phyloP scores from a whole-genome alignment of 1,140 invertebrate species.

The Magallana angulata region DNA sequence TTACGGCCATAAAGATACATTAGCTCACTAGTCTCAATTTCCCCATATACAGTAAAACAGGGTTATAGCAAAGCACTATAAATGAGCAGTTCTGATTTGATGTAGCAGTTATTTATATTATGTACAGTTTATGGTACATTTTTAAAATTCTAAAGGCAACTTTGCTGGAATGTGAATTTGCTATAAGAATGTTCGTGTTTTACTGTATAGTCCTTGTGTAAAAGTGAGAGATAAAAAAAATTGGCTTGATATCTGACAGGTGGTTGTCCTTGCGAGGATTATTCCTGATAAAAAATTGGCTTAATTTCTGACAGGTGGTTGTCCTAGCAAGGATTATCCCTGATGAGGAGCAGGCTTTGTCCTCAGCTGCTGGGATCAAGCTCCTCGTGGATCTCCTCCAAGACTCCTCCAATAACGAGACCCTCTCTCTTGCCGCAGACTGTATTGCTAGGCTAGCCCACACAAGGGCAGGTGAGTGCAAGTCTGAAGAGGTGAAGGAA shows the following conservation, averaged over 20 bases:
- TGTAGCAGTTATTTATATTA: too few species aligned
- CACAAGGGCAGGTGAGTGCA: slow-evolving; percentile 74
- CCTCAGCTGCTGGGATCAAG: slow-evolving; percentile 77
- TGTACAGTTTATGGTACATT: too few species aligned
- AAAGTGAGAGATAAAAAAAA: too few species aligned
- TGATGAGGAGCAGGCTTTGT: slow-evolving; percentile 77
- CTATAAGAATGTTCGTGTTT: too few species aligned
- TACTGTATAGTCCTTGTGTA: too few species aligned
- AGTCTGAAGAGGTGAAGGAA: neutral
- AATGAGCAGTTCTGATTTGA: too few species aligned
- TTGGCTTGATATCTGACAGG: slow-evolving; percentile 61
- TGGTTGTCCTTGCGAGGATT: slow-evolving; percentile 77
- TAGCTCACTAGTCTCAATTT: too few species aligned
- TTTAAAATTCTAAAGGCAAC: too few species aligned
- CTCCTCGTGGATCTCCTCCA: slow-evolving; percentile 75
- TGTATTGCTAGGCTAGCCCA: slow-evolving; percentile 76
- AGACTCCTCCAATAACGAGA: slow-evolving; percentile 69
- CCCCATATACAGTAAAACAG: too few species aligned
- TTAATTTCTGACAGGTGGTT: slow-evolving; percentile 71
- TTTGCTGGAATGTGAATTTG: too few species aligned
- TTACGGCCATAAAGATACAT: too few species aligned
- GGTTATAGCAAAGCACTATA: too few species aligned
- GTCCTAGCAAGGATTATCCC: slow-evolving; percentile 77
- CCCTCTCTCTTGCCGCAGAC: slow-evolving; percentile 73
- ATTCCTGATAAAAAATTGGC: slow-evolving; percentile 70